Base-by-base conservation (phyloP, 2,113 vertebrate species). In the Sapayoa aenigma region DNA sequence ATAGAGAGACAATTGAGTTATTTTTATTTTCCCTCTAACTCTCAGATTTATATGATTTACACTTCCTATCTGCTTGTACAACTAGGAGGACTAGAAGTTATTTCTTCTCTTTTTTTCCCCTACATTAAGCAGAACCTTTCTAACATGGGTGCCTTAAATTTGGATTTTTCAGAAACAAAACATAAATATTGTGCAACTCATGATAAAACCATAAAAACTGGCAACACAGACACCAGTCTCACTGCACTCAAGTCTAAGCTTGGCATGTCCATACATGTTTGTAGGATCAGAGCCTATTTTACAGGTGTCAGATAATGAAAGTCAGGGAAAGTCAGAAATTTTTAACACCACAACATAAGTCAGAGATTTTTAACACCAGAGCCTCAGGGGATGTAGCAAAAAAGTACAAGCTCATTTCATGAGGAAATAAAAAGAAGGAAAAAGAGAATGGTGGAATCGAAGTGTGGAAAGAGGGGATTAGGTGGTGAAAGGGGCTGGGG, bases 381-480 rank as follows among this genome's bases (percentile, higher is more conserved):
- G 78, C 84, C 65, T 56, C 33, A 14, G 95, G 94, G 84, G 46
- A 8, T 55, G 41, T 41, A 89, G 95, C 73, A 47, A 82, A 91
- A 73, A n/a, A 84, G 90, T 59, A 63, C 5, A 10, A 65, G 39
- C 78, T 87, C 71, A 77, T 95, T 72, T 93, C 2, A 7, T 50
- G 73, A 95, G 88, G 86, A 93, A 94, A 95, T 92, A 89, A 80
- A 93, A 71, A 55, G 60, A 72, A 84, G 33, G 66, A 13, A 65
- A 69, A 83, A 49, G 74, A 96, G 90, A 93, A 93, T 52, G 83
- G 87, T 56, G 77, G 90, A 90, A 91, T 62, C 5, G 18, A 87
- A 83, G 89, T 89, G 91, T 92, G 87, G 89, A 77, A 94, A 96
- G 92, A 87, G 78, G 69, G 94, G 89, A 93, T 95, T 95, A 97